Evolutionary conservation across 2,113 vertebrate species (phyloP).

Genomic region (Cinclus mexicanus): DNA sequence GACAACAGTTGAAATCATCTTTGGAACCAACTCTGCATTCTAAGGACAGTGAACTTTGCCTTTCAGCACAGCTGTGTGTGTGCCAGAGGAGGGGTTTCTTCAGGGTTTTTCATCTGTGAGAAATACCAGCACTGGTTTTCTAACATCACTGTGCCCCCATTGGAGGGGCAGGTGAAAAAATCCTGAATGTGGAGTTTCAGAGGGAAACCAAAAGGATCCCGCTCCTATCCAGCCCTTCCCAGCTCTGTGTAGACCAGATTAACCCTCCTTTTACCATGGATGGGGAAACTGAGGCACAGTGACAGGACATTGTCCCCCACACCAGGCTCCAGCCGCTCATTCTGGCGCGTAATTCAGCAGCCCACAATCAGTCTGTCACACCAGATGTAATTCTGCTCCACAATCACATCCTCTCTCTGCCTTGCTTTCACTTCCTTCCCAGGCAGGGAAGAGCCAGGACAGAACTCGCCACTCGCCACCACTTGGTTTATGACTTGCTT

Average conservation of each 20-base stretch:
- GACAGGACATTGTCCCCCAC: fast-evolving
- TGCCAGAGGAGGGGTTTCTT: neutral
- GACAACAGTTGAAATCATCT: conserved; percentile 24
- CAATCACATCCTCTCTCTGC: neutral
- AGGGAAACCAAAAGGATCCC: neutral
- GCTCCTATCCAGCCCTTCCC: neutral
- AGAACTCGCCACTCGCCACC: fast-evolving
- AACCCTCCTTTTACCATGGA: neutral
- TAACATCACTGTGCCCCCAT: fast-evolving
- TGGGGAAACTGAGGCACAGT: neutral
- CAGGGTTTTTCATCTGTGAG: neutral
- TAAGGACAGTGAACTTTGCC: neutral
- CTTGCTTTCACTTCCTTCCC: neutral
- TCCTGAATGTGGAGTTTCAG: neutral
- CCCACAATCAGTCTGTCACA: neutral
- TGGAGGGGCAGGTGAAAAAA: neutral
- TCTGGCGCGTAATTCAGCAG: neutral
- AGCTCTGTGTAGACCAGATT: neutral
- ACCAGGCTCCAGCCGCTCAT: neutral
- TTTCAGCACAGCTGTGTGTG: neutral
- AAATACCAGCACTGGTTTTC: neutral
- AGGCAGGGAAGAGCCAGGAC: neutral
- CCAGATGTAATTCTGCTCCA: neutral
- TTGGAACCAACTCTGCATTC: neutral
- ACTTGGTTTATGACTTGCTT: neutral